These are phyloP conservation scores for Cinclus cinclus DNA, from an alignment of 2,113 vertebrate species.

Conservation along the genomic window DNA sequence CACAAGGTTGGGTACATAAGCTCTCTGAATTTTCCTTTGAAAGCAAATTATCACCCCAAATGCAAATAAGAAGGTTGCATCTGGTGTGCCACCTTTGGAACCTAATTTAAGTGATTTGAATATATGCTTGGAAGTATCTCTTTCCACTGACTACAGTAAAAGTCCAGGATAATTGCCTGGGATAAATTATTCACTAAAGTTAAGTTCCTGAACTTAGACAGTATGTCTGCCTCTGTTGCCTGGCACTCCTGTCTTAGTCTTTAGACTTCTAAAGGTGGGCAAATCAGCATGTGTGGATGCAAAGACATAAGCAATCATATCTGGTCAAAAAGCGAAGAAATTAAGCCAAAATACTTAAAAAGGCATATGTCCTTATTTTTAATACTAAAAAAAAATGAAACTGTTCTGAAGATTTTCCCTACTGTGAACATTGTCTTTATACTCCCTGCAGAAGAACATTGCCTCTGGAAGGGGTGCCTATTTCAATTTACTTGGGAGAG, in stretches of 20 bases:
- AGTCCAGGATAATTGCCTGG: background rate
- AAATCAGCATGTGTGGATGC: background rate
- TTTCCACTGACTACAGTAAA: slow-evolving; percentile 25
- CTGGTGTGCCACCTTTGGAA: background rate
- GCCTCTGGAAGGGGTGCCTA: background rate
- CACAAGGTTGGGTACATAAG: background rate
- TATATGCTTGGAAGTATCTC: slow-evolving; percentile 47
- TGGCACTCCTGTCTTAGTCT: background rate
- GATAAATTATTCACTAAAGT: slow-evolving; percentile 40
- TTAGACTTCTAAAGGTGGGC: background rate
- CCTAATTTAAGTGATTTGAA: slow-evolving; percentile 25
- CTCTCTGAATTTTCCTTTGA: background rate
- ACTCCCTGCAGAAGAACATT: background rate
- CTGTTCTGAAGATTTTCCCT: background rate
- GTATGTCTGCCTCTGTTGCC: background rate
- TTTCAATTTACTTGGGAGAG: background rate
- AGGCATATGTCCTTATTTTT: background rate
- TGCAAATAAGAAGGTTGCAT: slow-evolving; percentile 6
- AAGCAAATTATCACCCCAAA: background rate
- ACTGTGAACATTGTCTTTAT: background rate
- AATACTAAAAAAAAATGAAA: background rate
- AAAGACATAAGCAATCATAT: background rate
- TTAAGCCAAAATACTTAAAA: background rate
- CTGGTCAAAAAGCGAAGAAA: background rate
- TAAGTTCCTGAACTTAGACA: slow-evolving; percentile 10